Conservation (phyloP, 2,113 vertebrate genomes). For the Hystrix brachyura region DNA sequence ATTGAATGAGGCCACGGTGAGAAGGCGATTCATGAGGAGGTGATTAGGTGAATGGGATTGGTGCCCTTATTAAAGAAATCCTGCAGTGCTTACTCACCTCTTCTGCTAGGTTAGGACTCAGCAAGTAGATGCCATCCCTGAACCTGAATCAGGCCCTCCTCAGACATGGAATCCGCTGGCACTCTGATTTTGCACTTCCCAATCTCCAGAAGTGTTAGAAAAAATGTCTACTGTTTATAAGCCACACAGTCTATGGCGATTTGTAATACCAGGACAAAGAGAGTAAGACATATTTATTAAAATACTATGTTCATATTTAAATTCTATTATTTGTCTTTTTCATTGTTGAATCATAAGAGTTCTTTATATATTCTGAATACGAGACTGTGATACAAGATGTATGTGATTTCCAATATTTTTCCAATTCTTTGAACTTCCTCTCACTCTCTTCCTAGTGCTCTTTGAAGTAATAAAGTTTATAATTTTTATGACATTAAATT, state of each 20-base stretch:
- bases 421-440: slow-evolving; percentile 1
- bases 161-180: neutral
- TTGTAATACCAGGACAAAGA: neutral
- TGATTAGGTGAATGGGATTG: neutral
- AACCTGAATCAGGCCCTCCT: neutral
- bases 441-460: slow-evolving; percentile 27
- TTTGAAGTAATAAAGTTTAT: neutral
- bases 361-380: slow-evolving; percentile 17
- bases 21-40: neutral
- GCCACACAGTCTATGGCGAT: neutral
- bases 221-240: neutral
- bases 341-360: neutral
- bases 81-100: neutral
- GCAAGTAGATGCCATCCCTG: neutral
- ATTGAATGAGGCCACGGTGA: neutral
- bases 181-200: neutral
- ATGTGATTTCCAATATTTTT: slow-evolving; percentile 43
- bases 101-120: too few species aligned
- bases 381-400: neutral
- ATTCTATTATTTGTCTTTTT: neutral
- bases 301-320: neutral
- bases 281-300: neutral
- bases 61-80: neutral
- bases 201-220: neutral
- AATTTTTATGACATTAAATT: slow-evolving; percentile 40